Conservation (phyloP, 2,797 vertebrate species). For the Psittacula echo region DNA sequence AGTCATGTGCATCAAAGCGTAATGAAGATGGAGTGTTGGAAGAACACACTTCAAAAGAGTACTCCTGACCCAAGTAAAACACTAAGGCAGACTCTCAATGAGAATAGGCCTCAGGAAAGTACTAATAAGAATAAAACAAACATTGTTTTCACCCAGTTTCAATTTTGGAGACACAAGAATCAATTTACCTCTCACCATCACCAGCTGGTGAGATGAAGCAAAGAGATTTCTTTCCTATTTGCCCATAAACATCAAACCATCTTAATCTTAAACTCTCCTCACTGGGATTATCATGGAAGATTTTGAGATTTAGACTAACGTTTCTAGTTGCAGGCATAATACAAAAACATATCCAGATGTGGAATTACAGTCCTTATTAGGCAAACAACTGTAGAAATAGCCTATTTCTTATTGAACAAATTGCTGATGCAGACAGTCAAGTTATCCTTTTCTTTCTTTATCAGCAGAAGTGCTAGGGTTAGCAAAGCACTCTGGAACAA, state of each 20-base stretch:
- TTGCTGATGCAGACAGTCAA: not conserved
- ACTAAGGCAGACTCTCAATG: not conserved
- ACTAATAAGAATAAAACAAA: constrained; percentile 5
- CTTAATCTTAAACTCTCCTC: not conserved
- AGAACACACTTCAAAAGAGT: not conserved
- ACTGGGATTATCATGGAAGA: not conserved
- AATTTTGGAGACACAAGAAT: not conserved
- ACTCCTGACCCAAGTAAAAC: not conserved
- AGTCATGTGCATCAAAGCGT: not conserved
- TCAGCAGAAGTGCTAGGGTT: not conserved
- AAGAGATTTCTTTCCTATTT: constrained; percentile 25
- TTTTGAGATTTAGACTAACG: not conserved
- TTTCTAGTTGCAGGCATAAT: not conserved
- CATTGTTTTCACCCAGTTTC: not conserved
- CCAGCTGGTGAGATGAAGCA: not conserved
- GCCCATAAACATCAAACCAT: not conserved
- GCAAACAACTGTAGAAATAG: not conserved
- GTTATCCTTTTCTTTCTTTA: not conserved
- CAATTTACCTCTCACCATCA: constrained; percentile 3
- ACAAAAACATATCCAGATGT: not conserved
- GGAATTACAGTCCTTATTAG: not conserved
- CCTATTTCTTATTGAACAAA: not conserved
- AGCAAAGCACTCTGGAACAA: not conserved
- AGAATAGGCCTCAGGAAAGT: not conserved
- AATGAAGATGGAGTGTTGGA: not conserved